These are phyloP conservation scores for Capitulum mitella DNA, from an alignment of 2,888 invertebrate species.

Conservation along the genomic window DNA sequence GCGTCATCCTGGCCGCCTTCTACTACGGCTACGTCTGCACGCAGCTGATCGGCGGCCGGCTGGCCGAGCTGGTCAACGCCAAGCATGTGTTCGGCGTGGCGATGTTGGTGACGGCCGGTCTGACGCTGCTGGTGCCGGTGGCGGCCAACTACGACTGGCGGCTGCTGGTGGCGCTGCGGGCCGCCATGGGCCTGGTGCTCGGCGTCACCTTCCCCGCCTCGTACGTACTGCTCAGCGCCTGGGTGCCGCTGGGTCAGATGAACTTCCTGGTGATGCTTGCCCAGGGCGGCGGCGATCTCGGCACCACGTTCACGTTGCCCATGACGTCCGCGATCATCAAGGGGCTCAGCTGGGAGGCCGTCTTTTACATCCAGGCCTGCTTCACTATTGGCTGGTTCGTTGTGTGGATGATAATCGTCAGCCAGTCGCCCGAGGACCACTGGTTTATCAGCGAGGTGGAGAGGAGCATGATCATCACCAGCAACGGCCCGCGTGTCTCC, in stretches of 20 bases:
- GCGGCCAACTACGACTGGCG: constrained; percentile 39
- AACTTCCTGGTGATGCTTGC: constrained; percentile 65
- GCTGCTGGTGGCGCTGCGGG: constrained; percentile 39
- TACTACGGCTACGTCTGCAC: constrained; percentile 45
- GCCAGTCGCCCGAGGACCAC: constrained; percentile 8
- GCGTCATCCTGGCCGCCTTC: constrained; percentile 42
- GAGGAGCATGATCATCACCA: constrained; percentile 11
- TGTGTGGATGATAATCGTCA: constrained; percentile 23
- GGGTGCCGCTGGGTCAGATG: constrained; percentile 91
- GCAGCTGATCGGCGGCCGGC: constrained; percentile 43
- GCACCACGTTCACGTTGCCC: constrained; percentile 84
- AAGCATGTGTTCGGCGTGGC: constrained; percentile 42
- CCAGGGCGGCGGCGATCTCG: constrained; percentile 60
- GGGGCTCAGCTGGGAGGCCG: constrained; percentile 76
- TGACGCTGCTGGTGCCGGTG: constrained; percentile 43
- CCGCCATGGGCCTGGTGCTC: constrained; percentile 44
- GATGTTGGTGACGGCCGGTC: constrained; percentile 39
- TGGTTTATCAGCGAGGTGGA: constrained; percentile 31
- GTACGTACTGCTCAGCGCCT: constrained; percentile 82
- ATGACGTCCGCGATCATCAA: constrained; percentile 74
- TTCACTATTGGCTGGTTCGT: constrained; percentile 32
- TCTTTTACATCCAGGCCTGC: constrained; percentile 72
- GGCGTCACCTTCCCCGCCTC: constrained; percentile 91
- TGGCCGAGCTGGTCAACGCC: constrained; percentile 47
- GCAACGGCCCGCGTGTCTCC: constrained; percentile 4